Percentiles rank a stretch among this genome's conserved stretches.
These are phyloP conservation scores for Hormaphis cornu DNA, from an alignment of 1,140 invertebrate species.

Conservation along the genomic window DNA sequence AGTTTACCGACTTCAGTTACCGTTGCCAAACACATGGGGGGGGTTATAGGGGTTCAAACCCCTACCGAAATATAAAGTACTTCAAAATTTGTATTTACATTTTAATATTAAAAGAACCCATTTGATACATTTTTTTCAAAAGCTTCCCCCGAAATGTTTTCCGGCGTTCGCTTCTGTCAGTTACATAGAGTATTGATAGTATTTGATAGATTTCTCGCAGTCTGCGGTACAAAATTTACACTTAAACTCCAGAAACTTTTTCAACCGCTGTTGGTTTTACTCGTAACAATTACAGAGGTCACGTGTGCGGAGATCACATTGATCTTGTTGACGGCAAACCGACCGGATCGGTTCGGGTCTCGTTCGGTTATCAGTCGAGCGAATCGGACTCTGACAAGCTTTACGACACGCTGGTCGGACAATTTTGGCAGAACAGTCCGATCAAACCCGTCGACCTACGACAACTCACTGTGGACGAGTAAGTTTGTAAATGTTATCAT, in stretches of 20 bases:
- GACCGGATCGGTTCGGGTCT: conserved; percentile 83
- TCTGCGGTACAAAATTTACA: neutral
- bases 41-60: too few species aligned
- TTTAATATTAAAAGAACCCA: too few species aligned
- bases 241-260: neutral
- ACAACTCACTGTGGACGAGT: neutral
- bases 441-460: neutral
- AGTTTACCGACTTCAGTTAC: too few species aligned
- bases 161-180: too few species aligned
- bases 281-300: conserved; percentile 57
- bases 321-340: conserved; percentile 84
- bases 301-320: conserved; percentile 81
- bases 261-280: neutral
- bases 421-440: neutral
- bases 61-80: too few species aligned
- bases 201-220: neutral
- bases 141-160: too few species aligned
- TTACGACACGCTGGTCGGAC: conserved; percentile 49
- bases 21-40: too few species aligned
- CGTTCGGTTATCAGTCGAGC: conserved; percentile 87
- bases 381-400: conserved; percentile 61
- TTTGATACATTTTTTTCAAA: too few species aligned
- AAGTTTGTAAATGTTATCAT: neutral
- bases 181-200: too few species aligned
- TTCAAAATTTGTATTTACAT: too few species aligned